These are phyloP conservation scores for Tachina fera DNA, from an alignment of 2,888 invertebrate genomes.

Conservation along the genomic window DNA sequence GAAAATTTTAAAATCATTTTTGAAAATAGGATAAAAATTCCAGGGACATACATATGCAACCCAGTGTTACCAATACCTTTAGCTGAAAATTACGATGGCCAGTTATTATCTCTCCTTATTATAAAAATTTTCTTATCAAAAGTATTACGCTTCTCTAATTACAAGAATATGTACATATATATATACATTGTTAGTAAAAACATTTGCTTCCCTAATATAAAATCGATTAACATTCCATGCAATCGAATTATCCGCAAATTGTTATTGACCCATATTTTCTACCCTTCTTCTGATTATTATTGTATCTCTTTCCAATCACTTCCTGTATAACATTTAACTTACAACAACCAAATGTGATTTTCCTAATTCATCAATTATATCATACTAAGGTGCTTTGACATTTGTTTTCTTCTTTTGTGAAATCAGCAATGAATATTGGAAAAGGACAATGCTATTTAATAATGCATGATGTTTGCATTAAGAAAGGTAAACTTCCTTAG, in stretches of 20 bases:
- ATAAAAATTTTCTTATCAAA: too few species aligned
- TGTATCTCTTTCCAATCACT: not conserved
- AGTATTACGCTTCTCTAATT: not conserved
- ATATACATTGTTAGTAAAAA: constrained; percentile 5
- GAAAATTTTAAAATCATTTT: too few species aligned
- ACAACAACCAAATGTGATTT: constrained; percentile 59
- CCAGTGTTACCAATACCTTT: too few species aligned
- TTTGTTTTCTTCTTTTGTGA: constrained; percentile 40
- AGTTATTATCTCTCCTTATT: too few species aligned
- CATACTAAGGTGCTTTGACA: constrained; percentile 36
- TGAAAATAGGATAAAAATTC: too few species aligned
- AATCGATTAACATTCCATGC: constrained; percentile 43
- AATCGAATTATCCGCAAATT: constrained; percentile 26
- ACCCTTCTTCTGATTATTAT: not conserved
- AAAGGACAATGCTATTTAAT: constrained; percentile 54
- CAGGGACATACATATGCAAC: too few species aligned
- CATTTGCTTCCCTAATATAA: not conserved
- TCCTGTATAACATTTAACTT: not conserved
- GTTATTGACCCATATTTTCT: constrained; percentile 43
- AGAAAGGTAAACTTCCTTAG: constrained; percentile 61
- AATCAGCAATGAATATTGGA: constrained; percentile 59
- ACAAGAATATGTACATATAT: not conserved
- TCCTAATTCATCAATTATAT: constrained; percentile 61
- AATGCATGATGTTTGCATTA: constrained; percentile 61
- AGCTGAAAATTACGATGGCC: too few species aligned